These are phyloP conservation scores for Chymomyza procnemis DNA, from an alignment of 2,888 invertebrate genomes.

Conservation along the genomic window DNA sequence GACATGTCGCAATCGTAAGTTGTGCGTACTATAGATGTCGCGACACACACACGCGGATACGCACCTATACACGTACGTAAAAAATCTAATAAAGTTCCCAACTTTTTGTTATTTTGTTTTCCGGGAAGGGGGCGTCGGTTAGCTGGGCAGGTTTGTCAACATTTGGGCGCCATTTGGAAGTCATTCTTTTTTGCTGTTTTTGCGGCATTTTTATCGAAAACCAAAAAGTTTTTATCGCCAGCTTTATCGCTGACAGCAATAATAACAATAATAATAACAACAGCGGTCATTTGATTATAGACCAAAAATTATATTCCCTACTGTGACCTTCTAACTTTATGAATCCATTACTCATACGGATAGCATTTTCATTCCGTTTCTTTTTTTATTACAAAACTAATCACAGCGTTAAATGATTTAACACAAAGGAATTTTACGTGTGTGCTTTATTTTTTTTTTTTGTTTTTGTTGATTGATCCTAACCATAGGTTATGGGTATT, in stretches of 20 bases:
- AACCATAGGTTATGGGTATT: not conserved
- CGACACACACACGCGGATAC: not conserved
- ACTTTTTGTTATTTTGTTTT: not conserved
- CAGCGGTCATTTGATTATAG: not conserved
- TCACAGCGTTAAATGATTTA: not conserved
- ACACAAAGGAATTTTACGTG: too few species aligned
- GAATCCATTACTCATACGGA: not conserved
- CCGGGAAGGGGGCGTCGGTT: too few species aligned
- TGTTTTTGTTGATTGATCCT: not conserved
- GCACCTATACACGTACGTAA: not conserved
- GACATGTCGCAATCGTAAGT: not conserved
- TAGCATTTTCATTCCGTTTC: not conserved
- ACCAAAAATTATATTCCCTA: not conserved
- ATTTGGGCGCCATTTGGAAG: not conserved
- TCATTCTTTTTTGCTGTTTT: not conserved
- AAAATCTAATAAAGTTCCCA: not conserved
- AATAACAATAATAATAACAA: not conserved
- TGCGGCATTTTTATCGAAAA: slow-evolving; percentile 1
- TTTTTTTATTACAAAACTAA: not conserved
- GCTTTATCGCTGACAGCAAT: not conserved
- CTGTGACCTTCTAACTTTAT: not conserved
- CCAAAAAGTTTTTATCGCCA: not conserved
- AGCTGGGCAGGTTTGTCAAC: too few species aligned
- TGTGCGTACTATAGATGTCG: not conserved
- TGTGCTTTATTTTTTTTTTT: too few species aligned